phyloP scores from a whole-genome alignment of 2,888 invertebrate species.

The Dolichopus griseipennis region DNA sequence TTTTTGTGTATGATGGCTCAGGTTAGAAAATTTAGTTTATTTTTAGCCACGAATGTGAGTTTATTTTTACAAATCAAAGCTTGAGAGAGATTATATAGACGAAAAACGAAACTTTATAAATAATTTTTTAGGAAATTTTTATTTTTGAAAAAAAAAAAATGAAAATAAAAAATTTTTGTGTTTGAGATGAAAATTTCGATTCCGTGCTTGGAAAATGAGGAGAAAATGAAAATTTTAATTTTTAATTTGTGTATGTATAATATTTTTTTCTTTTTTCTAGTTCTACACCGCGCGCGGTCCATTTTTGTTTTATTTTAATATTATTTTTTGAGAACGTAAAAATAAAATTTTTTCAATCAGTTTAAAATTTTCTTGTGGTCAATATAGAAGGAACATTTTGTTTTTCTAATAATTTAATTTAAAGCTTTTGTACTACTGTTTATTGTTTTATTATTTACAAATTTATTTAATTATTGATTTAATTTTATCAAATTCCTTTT shows the following conservation, averaged over 20 bases:
- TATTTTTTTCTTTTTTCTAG: neutral
- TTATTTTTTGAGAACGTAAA: neutral
- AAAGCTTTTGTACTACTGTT: neutral
- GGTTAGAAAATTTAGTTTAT: conserved; percentile 1
- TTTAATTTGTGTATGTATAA: neutral
- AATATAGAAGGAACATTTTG: neutral
- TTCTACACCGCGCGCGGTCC: neutral
- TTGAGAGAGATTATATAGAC: conserved; percentile 2
- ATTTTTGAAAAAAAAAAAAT: neutral
- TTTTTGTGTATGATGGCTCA: neutral
- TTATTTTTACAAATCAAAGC: conserved; percentile 3
- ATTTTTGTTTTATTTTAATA: neutral
- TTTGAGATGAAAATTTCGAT: conserved; percentile 1
- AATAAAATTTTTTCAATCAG: neutral
- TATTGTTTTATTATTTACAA: too few relatives aligned
- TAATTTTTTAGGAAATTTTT: neutral
- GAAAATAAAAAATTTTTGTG: neutral
- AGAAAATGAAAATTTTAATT: neutral
- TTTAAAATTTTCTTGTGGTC: neutral
- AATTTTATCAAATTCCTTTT: too few relatives aligned
- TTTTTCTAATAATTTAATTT: neutral
- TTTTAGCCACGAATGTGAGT: neutral
- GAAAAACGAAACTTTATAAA: conserved; percentile 2
- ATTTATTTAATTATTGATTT: too few relatives aligned
- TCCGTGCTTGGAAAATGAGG: neutral